Conservation (phyloP, 2,888 invertebrate species). For the Athalia circularis region DNA sequence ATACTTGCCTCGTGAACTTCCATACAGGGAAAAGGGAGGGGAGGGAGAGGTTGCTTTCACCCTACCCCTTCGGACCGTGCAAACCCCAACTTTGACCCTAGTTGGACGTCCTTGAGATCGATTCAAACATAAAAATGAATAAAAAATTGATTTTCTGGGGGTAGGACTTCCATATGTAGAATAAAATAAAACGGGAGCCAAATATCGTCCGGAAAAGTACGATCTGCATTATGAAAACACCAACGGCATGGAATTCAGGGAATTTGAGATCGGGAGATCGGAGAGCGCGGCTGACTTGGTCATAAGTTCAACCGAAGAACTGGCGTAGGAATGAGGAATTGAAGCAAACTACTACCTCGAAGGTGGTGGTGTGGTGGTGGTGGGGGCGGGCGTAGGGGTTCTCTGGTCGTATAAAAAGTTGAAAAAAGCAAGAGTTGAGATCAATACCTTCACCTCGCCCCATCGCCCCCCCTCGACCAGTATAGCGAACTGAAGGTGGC, state of each 20-base stretch:
- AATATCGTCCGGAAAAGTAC: background rate
- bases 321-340: conserved; percentile 71
- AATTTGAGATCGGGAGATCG: conserved; percentile 16
- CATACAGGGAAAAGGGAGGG: background rate
- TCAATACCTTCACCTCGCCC: conserved; percentile 71
- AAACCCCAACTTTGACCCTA: no score
- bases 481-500: conserved; percentile 59
- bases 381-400: conserved; percentile 59
- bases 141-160: background rate
- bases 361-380: background rate
- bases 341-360: conserved; percentile 65
- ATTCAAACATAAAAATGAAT: no score
- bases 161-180: background rate
- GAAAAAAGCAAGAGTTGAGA: conserved; percentile 74
- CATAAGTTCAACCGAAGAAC: conserved; percentile 71
- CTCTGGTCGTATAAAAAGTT: conserved; percentile 71
- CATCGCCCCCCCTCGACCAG: conserved; percentile 54
- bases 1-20: conserved; percentile 58
- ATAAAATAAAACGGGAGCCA: background rate
- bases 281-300: conserved; percentile 59
- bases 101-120: no score
- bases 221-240: background rate
- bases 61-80: background rate
- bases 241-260: conserved; percentile 1
- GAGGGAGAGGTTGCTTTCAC: conserved; percentile 1